Conservation (phyloP, 2,888 invertebrate genomes). For the Polydrusus tereticollis region DNA sequence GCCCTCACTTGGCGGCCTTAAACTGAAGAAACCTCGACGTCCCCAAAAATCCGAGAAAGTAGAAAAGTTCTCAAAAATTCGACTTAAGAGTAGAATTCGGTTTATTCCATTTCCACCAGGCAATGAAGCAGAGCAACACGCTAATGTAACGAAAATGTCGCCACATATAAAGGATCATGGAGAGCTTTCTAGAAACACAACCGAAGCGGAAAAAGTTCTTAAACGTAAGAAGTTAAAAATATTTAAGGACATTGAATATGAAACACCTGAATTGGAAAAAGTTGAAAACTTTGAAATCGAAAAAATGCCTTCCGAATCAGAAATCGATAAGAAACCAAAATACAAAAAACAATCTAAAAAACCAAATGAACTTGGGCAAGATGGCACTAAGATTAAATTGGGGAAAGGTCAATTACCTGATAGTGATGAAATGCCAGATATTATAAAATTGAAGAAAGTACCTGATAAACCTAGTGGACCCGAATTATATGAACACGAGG, state of each 20-base stretch:
- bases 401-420: conserved; percentile 63
- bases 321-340: conserved; percentile 56
- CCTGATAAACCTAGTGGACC: conserved; percentile 57
- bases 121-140: conserved; percentile 59
- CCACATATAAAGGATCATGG: conserved; percentile 62
- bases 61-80: conserved; percentile 73
- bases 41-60: conserved; percentile 55
- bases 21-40: conserved; percentile 69
- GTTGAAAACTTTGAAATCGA: conserved; percentile 63
- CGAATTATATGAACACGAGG: conserved; percentile 41
- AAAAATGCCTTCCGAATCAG: conserved; percentile 55
- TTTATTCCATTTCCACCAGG: conserved; percentile 67
- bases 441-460: conserved; percentile 64
- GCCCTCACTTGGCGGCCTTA: conserved; percentile 71
- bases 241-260: conserved; percentile 63
- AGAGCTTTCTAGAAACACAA: conserved; percentile 67
- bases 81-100: conserved; percentile 78
- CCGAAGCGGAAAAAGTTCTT: conserved; percentile 64
- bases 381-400: conserved; percentile 57
- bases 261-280: conserved; percentile 65
- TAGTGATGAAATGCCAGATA: conserved; percentile 58
- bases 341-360: conserved; percentile 50
- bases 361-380: conserved; percentile 39
- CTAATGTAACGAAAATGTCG: conserved; percentile 60
- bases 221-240: conserved; percentile 62